Conservation (phyloP, 2,113 vertebrate species). For the Alaudala cheleensis region DNA sequence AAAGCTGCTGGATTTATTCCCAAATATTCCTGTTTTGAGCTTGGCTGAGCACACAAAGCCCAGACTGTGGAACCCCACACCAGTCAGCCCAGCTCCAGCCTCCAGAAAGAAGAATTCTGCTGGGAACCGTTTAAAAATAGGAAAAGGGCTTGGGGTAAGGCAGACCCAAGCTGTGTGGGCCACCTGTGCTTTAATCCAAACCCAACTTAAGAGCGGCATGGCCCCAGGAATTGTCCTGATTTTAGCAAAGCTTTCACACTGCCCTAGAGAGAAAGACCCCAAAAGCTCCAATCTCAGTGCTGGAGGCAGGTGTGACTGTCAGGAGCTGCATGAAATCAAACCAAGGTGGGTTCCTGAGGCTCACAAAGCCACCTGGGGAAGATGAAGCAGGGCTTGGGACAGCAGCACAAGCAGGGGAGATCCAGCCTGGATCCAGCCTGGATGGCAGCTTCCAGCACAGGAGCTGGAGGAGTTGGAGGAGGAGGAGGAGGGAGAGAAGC, state of each 20-base stretch:
- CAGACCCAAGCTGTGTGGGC: neutral
- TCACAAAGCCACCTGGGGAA: neutral
- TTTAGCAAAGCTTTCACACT: neutral
- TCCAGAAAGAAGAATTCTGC: neutral
- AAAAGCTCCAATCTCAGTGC: neutral
- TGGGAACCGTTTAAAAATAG: neutral
- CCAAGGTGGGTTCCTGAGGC: neutral
- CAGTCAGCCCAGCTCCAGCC: neutral
- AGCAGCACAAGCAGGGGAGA: neutral
- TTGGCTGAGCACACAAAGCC: neutral
- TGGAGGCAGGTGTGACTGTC: neutral
- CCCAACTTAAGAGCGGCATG: neutral
- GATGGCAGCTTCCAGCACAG: neutral
- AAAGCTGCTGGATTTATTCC: neutral
- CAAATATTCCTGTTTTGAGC: neutral
- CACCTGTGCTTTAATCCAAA: neutral
- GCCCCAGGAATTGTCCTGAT: neutral
- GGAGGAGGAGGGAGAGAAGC: conserved; percentile 18
- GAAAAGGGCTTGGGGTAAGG: too few species aligned
- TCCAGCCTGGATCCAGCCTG: neutral
- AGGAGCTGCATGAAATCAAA: neutral
- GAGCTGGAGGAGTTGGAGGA: conserved; percentile 12
- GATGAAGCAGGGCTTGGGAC: neutral
- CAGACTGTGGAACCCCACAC: fast-evolving
- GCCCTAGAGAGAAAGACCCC: neutral